Evolutionary conservation across 2,888 invertebrate species (phyloP).

Genomic region (Chorisops tibialis): DNA sequence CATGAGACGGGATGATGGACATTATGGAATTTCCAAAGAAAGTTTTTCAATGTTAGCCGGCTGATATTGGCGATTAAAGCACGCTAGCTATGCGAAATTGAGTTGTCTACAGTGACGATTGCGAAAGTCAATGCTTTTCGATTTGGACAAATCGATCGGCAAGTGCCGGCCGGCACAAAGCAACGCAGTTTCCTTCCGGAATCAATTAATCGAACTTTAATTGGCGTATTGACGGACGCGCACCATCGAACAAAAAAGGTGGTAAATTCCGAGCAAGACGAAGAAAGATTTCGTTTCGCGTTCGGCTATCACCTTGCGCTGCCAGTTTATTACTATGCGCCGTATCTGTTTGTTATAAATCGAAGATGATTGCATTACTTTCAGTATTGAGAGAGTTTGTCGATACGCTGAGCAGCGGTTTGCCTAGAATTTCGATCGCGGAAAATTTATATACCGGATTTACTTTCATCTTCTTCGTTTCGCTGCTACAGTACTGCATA

Average conservation of each 20-base stretch:
- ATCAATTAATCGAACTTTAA: constrained; percentile 43
- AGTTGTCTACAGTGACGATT: background rate
- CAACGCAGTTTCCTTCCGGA: constrained; percentile 49
- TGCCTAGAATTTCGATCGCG: constrained; percentile 14
- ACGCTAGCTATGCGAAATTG: constrained; percentile 5
- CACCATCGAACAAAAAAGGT: constrained; percentile 3
- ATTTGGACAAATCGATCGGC: background rate
- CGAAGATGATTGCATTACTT: too few species aligned
- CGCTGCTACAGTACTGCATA: too few species aligned
- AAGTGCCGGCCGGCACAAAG: constrained; percentile 13
- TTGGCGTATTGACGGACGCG: background rate
- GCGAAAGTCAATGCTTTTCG: constrained; percentile 10
- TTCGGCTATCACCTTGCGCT: too few species aligned
- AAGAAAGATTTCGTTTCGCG: too few species aligned
- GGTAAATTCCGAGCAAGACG: constrained; percentile 3
- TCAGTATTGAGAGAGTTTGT: too few species aligned
- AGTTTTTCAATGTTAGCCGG: constrained; percentile 10
- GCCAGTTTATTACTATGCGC: too few species aligned
- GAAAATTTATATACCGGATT: constrained; percentile 22
- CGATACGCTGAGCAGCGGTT: too few species aligned
- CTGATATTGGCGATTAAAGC: constrained; percentile 5
- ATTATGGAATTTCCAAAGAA: constrained; percentile 17
- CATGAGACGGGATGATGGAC: background rate
- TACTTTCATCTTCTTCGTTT: constrained; percentile 24
- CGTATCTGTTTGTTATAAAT: too few species aligned